Percentiles rank a stretch among this genome's conserved stretches.
Conservation (phyloP, 2,113 vertebrate species). For the Oceanodroma tethys region DNA sequence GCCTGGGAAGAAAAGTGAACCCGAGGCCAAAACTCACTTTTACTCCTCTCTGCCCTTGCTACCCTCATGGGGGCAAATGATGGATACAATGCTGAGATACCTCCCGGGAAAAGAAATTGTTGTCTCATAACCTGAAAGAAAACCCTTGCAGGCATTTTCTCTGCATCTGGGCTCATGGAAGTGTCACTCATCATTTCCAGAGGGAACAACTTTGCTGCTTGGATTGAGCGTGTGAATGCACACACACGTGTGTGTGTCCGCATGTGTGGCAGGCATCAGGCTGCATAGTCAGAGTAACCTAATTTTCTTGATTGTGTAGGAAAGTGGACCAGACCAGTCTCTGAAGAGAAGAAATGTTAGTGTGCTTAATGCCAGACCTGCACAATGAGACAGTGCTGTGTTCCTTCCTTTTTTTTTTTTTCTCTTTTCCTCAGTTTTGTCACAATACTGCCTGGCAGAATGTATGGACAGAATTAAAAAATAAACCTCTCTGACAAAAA, state of each 20-base stretch:
- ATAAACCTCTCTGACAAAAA: neutral
- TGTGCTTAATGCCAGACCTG: neutral
- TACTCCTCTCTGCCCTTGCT: neutral
- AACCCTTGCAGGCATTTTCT: neutral
- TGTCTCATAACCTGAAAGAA: neutral
- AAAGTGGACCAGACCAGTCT: neutral
- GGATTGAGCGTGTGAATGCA: neutral
- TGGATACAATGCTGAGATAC: neutral
- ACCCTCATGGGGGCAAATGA: neutral
- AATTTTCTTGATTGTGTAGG: neutral
- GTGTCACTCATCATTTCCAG: neutral
- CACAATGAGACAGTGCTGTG: neutral
- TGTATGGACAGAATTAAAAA: neutral
- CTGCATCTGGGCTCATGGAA: neutral
- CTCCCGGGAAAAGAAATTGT: neutral
- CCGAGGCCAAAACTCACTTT: neutral
- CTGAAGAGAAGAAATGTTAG: neutral
- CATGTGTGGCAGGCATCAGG: accelerated
- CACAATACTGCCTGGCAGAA: neutral
- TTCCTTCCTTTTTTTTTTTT: neutral
- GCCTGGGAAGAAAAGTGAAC: neutral
- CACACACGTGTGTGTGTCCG: accelerated
- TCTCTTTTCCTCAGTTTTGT: neutral
- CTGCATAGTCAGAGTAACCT: neutral
- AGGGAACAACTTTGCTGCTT: neutral